Conservation (phyloP, 2,888 invertebrate genomes). For the Drosophila niveifrons region DNA sequence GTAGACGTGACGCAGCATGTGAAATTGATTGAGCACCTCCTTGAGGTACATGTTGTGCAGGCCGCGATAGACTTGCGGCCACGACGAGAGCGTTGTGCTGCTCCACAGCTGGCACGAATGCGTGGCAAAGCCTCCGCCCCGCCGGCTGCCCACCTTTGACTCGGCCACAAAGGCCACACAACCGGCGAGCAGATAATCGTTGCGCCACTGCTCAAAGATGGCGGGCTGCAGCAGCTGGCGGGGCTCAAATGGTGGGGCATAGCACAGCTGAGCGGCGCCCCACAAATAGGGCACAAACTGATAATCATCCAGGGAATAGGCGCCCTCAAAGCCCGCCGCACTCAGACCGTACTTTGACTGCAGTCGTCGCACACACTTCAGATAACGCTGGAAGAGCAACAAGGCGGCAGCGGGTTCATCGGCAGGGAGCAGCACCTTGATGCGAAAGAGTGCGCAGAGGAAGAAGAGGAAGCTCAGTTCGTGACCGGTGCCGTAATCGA, state of each 20-base stretch:
- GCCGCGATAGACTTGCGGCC: conserved; percentile 97
- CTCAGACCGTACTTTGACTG: conserved; percentile 98
- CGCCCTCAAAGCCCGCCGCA: conserved; percentile 99
- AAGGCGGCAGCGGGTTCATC: conserved; percentile 92
- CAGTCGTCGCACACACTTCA: conserved; percentile 92
- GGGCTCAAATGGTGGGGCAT: conserved; percentile 92
- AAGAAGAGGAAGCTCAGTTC: conserved; percentile 98
- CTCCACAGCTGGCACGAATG: conserved; percentile 99
- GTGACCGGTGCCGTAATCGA: conserved; percentile 99
- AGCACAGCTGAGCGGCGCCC: conserved; percentile 97
- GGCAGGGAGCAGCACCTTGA: conserved; percentile 90
- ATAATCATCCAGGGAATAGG: conserved; percentile 99
- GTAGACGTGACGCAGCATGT: conserved; percentile 95
- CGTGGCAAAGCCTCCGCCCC: conserved; percentile 98
- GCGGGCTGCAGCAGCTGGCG: conserved; percentile 93
- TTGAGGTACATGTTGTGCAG: conserved; percentile 99
- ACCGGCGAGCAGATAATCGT: conserved; percentile 95
- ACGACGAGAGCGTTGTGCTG: conserved; percentile 95
- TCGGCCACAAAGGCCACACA: conserved; percentile 96
- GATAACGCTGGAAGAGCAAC: conserved; percentile 88
- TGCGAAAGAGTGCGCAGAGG: conserved; percentile 95
- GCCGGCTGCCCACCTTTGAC: conserved; percentile 95
- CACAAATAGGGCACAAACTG: conserved; percentile 99
- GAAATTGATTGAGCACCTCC: conserved; percentile 97
- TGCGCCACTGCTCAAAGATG: conserved; percentile 88